Conservation (phyloP, 2,797 vertebrate species). For the Sparidentex hasta region DNA sequence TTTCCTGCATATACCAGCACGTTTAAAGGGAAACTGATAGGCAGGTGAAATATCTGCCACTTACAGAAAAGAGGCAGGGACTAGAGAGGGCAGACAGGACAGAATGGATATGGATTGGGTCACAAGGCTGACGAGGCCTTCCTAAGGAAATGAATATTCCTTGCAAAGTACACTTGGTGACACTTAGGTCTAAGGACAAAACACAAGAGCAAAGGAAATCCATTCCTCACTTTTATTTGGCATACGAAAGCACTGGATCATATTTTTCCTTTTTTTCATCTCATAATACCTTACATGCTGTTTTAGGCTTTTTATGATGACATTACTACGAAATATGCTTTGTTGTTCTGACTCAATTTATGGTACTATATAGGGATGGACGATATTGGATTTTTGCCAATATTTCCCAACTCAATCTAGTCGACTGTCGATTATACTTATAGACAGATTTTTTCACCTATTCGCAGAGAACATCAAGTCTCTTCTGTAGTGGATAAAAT, state of each 20-base stretch:
- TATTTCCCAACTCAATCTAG: no score
- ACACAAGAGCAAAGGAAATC: constrained; percentile 75
- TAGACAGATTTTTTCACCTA: no score
- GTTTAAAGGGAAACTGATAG: constrained; percentile 89
- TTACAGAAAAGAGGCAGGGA: constrained; percentile 86
- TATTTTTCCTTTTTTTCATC: constrained; percentile 26
- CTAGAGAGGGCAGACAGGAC: constrained; percentile 83
- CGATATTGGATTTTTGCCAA: no score
- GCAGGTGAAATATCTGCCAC: constrained; percentile 87
- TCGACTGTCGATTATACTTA: no score
- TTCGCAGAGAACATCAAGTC: no score
- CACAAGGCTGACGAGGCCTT: constrained; percentile 86
- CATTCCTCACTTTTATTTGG: constrained; percentile 74
- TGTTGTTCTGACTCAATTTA: constrained; percentile 40
- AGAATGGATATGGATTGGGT: constrained; percentile 88
- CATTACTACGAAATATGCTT: constrained; percentile 39
- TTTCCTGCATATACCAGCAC: constrained; percentile 88
- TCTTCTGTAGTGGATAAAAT: no score
- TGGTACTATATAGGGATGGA: constrained; percentile 3
- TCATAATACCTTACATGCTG: constrained; percentile 33
- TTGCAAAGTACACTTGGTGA: constrained; percentile 84
- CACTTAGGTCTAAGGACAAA: constrained; percentile 83
- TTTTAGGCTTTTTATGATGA: constrained; percentile 51
- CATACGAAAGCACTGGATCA: constrained; percentile 56
- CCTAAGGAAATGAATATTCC: constrained; percentile 88